Evolutionary conservation across 2,113 vertebrate genomes (phyloP).

Genomic region (Laticauda laticaudata): DNA sequence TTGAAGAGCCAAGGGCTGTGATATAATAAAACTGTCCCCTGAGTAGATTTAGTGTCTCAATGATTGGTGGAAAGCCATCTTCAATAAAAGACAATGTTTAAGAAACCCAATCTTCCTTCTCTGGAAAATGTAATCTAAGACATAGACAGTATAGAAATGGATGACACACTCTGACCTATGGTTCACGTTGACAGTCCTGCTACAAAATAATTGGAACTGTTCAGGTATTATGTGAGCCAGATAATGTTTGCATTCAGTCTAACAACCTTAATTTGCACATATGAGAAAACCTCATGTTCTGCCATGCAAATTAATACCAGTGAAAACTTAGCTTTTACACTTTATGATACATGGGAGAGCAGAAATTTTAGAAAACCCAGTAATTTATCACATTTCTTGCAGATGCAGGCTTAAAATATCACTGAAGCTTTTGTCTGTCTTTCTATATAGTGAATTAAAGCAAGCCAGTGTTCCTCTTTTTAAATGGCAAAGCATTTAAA

Average conservation of each 20-base stretch:
- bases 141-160: not conserved
- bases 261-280: not conserved
- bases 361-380: not conserved
- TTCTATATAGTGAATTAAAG: conserved; percentile 5
- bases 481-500: conserved; percentile 8
- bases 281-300: not conserved
- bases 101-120: not conserved
- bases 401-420: conserved; percentile 6
- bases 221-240: not conserved
- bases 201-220: not conserved
- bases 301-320: not conserved
- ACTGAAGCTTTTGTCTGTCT: not conserved
- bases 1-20: not conserved
- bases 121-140: not conserved
- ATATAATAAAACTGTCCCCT: not conserved
- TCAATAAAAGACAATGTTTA: not conserved
- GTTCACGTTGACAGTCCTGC: not conserved
- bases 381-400: not conserved
- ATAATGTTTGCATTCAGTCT: not conserved
- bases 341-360: not conserved
- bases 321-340: not conserved
- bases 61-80: not conserved
- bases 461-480: not conserved
- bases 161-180: not conserved
- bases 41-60: not conserved